Base-by-base conservation (phyloP, 2,888 invertebrate species). In the Lasioglossum zephyrum region DNA sequence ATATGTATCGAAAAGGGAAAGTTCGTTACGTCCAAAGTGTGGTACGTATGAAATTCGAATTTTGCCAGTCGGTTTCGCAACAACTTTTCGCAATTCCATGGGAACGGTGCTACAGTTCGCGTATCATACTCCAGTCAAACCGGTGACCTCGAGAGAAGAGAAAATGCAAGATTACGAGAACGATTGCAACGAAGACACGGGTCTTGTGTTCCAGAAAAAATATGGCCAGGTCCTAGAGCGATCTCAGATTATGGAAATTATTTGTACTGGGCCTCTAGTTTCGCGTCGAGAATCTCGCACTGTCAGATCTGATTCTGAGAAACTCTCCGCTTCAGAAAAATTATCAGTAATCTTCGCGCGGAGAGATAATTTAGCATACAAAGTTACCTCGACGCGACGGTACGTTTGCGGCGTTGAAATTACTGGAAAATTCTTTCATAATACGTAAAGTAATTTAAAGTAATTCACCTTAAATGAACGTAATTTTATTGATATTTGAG, bases 181-280 rank as follows among this genome's bases (percentile, higher is more conserved):
- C 82, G 75, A 88, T 89, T 89, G 79, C 77, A 73, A 88, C 77
- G 80, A 57, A 31, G 79, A 66, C 77, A 74, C 60, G 79, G 70
- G 41, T 84, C 78, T 89, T 84, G 73, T 53, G 85, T 85, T 83
- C 82, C 87, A 77, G 74, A 84, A 86, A 87, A 85, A 90, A 84
- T 90, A 88, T 80, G 83, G 78, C 60, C 86, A 69, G 76, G 87
- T 78, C 82, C 84, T 87, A 89, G 88, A 82, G 84, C 87, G 90
- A 90, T 90, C 86, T 53, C 80, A 90, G 90, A 90, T 90, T 89
- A 85, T 84, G 82, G 81, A 86, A 87, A 90, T 90, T 87, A 89
- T 90, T 90, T 86, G 83, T 76, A 85, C 36, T 57, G 77, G 77
- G 69, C 70, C 63, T 66, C 77, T 85, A 81, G 81, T 53, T 70